These are phyloP conservation scores for Drosophila novamexicana DNA, from an alignment of 1,140 invertebrate genomes.

Conservation along the genomic window DNA sequence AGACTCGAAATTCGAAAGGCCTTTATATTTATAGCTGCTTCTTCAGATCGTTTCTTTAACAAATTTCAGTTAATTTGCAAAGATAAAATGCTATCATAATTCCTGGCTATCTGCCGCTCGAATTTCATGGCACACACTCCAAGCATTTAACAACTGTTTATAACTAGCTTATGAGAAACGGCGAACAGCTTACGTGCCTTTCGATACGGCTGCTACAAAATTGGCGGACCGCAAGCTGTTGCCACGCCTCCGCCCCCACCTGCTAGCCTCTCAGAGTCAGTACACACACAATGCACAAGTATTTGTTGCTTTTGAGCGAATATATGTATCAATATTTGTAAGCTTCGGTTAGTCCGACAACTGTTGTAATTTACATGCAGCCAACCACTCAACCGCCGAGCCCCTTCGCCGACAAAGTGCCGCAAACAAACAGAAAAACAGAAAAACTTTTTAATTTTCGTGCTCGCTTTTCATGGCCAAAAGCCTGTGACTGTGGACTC, in stretches of 20 bases:
- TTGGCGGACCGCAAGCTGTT: conserved; percentile 58
- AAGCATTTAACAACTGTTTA: conserved; percentile 55
- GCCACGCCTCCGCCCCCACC: conserved; percentile 15
- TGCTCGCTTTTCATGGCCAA: conserved; percentile 67
- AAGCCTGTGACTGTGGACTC: conserved; percentile 12
- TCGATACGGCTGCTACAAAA: conserved; percentile 20
- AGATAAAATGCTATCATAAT: not conserved
- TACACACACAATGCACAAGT: conserved; percentile 32
- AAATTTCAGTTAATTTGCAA: not conserved
- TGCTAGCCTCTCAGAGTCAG: not conserved
- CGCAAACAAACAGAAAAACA: conserved; percentile 42
- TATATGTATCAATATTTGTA: conserved; percentile 76
- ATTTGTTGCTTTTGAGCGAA: conserved; percentile 44
- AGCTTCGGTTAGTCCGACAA: conserved; percentile 61
- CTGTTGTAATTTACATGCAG: conserved; percentile 70
- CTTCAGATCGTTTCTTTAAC: not conserved
- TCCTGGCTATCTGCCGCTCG: not conserved
- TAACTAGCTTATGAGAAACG: conserved; percentile 40
- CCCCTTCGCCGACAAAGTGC: conserved; percentile 1
- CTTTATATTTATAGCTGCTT: not conserved
- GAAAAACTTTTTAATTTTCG: conserved; percentile 77
- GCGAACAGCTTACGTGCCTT: conserved; percentile 3
- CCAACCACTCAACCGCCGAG: not conserved
- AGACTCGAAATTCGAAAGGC: too few species aligned
- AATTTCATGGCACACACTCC: too few species aligned